Conservation (phyloP, 2,888 invertebrate genomes). For the Trichacis sp. region DNA sequence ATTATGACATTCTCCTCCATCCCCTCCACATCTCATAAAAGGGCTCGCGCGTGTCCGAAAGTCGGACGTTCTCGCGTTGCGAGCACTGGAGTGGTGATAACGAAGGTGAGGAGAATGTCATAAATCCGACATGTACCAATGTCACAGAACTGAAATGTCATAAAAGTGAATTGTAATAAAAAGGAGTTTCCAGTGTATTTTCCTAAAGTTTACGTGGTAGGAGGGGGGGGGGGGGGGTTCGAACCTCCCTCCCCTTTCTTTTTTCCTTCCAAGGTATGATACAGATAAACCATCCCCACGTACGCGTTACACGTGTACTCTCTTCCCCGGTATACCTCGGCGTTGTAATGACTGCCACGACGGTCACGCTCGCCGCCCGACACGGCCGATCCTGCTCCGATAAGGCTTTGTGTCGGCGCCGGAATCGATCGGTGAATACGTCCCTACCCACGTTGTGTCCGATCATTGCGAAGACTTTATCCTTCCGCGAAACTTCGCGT, state of each 20-base stretch:
- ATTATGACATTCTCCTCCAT: too few relatives aligned
- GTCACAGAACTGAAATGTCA: too few relatives aligned
- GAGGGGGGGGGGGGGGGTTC: too few relatives aligned
- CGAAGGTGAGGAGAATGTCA: too few relatives aligned
- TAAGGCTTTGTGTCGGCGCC: conserved; percentile 34
- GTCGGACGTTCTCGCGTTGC: too few relatives aligned
- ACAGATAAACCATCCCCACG: conserved; percentile 8
- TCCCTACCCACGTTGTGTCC: conserved; percentile 18
- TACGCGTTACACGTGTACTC: conserved; percentile 37
- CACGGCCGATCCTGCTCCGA: conserved; percentile 22
- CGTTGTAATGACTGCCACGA: conserved; percentile 33
- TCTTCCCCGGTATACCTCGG: conserved; percentile 13
- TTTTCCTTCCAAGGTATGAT: conserved; percentile 10
- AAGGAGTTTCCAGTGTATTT: too few relatives aligned
- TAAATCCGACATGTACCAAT: too few relatives aligned
- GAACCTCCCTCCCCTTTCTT: not conserved
- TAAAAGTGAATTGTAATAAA: too few relatives aligned
- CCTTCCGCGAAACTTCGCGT: too few relatives aligned
- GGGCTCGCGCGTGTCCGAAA: too few relatives aligned
- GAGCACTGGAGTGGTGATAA: too few relatives aligned
- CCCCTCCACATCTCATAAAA: too few relatives aligned
- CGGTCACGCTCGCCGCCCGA: conserved; percentile 27
- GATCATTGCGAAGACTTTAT: conserved; percentile 26
- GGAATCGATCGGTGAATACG: conserved; percentile 35
- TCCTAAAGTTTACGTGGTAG: conserved; percentile 8